phyloP scores from a whole-genome alignment of 2,113 vertebrate species.

The Nycticryphes semicollaris region DNA sequence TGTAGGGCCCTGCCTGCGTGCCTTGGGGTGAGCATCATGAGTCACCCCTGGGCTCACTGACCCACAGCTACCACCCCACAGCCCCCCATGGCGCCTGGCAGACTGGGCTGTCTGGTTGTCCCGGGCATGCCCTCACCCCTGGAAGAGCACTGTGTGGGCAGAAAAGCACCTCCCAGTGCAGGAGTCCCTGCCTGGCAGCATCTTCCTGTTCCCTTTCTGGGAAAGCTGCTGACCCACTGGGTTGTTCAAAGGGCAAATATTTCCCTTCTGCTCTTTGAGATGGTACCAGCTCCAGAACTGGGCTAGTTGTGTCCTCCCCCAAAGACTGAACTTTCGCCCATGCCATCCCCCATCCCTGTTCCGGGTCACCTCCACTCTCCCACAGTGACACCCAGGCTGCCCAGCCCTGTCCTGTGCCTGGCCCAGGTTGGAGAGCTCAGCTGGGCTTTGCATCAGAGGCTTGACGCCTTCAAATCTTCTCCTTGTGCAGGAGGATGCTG shows the following conservation, averaged over 20 bases:
- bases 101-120: neutral
- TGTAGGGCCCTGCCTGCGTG: neutral
- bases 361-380: neutral
- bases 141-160: neutral
- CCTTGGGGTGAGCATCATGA: neutral
- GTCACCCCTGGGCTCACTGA: neutral
- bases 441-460: neutral
- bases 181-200: neutral
- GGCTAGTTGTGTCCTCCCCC: neutral
- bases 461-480: neutral
- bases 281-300: neutral
- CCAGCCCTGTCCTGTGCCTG: neutral
- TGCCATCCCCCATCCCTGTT: neutral
- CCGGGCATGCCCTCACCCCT: accelerated
- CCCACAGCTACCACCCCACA: neutral
- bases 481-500: neutral
- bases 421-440: neutral
- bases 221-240: neutral
- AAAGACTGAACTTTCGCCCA: neutral
- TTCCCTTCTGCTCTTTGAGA: neutral
- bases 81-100: accelerated
- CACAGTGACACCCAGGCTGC: neutral
- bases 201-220: neutral
- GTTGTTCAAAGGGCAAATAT: neutral
- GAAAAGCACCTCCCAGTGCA: accelerated